Evolutionary conservation across 1,140 invertebrate species (phyloP), one percentile per base, ranked within the genome.

Genomic region (Papilio glaucus): DNA sequence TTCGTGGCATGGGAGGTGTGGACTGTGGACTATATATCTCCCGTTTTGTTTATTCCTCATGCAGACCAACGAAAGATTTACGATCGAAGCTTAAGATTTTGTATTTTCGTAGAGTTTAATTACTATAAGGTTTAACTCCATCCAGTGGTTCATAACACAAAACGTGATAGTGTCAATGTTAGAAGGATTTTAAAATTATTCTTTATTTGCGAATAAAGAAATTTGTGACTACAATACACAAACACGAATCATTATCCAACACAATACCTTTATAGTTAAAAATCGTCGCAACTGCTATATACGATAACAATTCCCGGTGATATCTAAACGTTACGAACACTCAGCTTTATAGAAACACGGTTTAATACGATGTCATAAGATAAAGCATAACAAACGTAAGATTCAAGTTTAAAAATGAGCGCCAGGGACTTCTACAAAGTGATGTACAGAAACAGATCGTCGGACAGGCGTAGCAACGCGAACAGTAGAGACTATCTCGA

Each of bases 351-450:
- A 42, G 29, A 2, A 33, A 21, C 39, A 41, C 63, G 42, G n/a
- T 18, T 13, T 12, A 26, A 45, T 33, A 42, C 41, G n/a, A 69
- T 69, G 65, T 29, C 65, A 67, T 37, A 68, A 74, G 60, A 77
- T 71, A 75, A 65, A 76, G 72, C 63, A 62, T 78, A 70, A 76
- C 45, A 53, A 60, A 67, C 10, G 29, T 62, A 67, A 24, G 73
- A 74, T 49, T 63, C 29, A 33, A 33, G 29, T 74, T 53, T 68
- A 65, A 88, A 78, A 87, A 92, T 92, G 90, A 90, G 75, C 77
- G 77, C 81, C 49, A 86, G 90, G 41, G 88, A 92, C 74, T 91
- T 88, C 73, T 90, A 90, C 75, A 89, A 89, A 83, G 84, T 89
- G 81, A 85, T 86, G 77, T 89, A 84, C 74, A 83, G 77, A 21